Evolutionary conservation across 2,113 vertebrate species (phyloP), one percentile per base, ranked within the genome.

Genomic region (Chamaea fasciata): DNA sequence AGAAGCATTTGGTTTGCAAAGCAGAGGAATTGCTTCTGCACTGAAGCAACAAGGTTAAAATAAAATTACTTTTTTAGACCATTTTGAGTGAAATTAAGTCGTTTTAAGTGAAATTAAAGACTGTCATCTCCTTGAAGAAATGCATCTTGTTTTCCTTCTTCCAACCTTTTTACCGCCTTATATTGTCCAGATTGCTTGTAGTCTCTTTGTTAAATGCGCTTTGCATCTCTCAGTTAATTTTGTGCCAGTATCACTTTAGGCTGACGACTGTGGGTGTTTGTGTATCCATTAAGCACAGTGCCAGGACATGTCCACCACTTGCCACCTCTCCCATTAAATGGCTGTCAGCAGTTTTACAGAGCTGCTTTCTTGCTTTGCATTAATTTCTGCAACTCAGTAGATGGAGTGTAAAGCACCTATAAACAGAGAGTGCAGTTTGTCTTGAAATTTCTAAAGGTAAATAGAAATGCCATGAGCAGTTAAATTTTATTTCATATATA

Each of bases 211-310:
- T 96, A 98, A 97, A 98, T 94, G 97, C 86, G 78, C 94, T 97
- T 97, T 97, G 95, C 97, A 82, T 97, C 77, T 95, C 94, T 90
- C 86, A 94, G 97, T 97, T 98, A 98, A 98, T 98, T 98, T 97
- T 97, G 95, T 98, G 97, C 96, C 98, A 98, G 89, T 92, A 94
- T 97, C 95, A 74, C 96, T 98, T 98, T 44, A 92, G 87, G 73
- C 83, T 98, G 98, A 97, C 1, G 90, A 50, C 96, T 95, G 47
- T 83, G 93, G 49, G 91, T 97, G 95, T 98, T 97, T 96, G 96
- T 97, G 87, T 96, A 95, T 95, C 97, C 95, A 98, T 98, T 98
- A 98, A 97, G 92, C 78, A 71, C 60, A 14, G 79, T 98, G 97
- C 97, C 97, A 97, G 97, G 87, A 81, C 89, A 39, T 57, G 96